These are phyloP conservation scores for Channa argus DNA, from an alignment of 2,113 vertebrate genomes.

Conservation along the genomic window DNA sequence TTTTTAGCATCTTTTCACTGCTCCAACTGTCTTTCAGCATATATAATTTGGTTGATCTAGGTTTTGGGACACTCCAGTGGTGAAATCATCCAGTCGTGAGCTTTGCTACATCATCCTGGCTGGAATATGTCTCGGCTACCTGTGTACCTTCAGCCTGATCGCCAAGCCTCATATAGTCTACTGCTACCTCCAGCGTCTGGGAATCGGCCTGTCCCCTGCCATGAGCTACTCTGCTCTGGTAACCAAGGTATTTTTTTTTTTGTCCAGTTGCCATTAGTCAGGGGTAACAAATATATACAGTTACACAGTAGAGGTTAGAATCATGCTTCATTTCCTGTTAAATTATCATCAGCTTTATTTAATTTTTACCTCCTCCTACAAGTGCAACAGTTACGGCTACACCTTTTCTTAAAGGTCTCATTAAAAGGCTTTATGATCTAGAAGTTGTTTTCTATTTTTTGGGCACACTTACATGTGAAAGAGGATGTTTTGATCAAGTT, in stretches of 20 bases:
- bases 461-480: not conserved
- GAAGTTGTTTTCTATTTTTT: too few species aligned
- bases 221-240: conserved; percentile 99
- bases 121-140: conserved; percentile 95
- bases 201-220: conserved; percentile 95
- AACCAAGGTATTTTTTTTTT: conserved; percentile 84
- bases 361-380: too few species aligned
- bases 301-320: not conserved
- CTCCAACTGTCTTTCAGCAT: not conserved
- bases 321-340: conserved; percentile 14
- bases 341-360: not conserved
- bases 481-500: not conserved
- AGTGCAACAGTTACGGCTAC: too few species aligned
- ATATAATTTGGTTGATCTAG: conserved; percentile 54
- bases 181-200: conserved; percentile 96
- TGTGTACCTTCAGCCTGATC: conserved; percentile 97
- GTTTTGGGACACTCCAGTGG: conserved; percentile 97
- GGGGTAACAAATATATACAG: not conserved
- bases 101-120: conserved; percentile 98
- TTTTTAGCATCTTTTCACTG: not conserved
- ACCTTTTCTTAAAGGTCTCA: too few species aligned
- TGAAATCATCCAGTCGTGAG: conserved; percentile 97
- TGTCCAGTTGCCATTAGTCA: not conserved
- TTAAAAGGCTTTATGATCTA: too few species aligned
- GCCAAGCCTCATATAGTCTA: conserved; percentile 94